These are phyloP conservation scores for Crossaster papposus DNA, from an alignment of 53 echinoderm and acorn worm genomes.

Conservation along the genomic window DNA sequence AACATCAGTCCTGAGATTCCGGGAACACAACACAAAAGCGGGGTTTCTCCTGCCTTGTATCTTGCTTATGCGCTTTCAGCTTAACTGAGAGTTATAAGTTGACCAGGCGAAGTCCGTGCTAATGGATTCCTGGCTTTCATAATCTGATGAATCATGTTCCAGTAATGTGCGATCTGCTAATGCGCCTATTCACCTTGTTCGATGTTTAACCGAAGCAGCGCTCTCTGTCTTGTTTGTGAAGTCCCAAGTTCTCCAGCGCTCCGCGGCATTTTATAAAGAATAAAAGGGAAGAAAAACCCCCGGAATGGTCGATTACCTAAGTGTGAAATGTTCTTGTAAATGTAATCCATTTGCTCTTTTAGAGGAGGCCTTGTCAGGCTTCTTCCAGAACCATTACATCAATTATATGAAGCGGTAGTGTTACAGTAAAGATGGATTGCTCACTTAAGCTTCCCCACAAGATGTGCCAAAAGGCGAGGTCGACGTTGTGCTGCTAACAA, in stretches of 20 bases:
- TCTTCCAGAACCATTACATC: conserved; percentile 13
- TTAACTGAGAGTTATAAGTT: background rate
- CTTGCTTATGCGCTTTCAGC: background rate
- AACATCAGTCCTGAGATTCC: no score
- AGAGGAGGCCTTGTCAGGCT: background rate
- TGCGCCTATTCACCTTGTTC: conserved; percentile 4
- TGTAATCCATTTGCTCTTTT: conserved; percentile 19
- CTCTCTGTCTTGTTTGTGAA: background rate
- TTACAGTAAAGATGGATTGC: background rate
- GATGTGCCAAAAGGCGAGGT: background rate
- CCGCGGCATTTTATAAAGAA: background rate
- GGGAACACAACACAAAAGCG: no score
- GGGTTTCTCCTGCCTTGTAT: no score
- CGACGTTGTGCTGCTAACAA: background rate
- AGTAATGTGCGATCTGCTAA: background rate
- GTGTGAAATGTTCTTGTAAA: conserved; percentile 6
- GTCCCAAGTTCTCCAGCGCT: background rate
- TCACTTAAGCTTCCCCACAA: background rate
- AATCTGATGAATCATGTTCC: conserved; percentile 21
- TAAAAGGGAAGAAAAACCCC: background rate
- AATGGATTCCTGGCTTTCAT: conserved; percentile 5
- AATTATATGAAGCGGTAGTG: background rate
- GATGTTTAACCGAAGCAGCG: background rate
- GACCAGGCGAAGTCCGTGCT: background rate
- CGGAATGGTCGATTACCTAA: background rate